Evolutionary conservation across 2,888 invertebrate species (phyloP).

Genomic region (Brachyopa scutellaris): DNA sequence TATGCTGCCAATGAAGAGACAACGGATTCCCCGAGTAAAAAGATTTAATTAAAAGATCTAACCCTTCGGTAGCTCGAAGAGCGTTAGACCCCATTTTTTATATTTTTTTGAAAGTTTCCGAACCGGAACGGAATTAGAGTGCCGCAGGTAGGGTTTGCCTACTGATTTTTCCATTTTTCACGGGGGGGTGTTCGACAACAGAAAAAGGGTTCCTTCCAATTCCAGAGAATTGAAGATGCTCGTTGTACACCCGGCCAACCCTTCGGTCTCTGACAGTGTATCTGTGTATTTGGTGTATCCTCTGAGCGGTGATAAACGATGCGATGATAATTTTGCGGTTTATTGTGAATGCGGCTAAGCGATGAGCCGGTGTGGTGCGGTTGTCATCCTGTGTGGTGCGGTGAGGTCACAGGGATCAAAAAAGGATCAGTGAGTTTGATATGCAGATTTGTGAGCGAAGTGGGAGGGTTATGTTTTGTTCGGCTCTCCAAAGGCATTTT

Average conservation of each 20-base stretch:
- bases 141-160: slow-evolving; percentile 63
- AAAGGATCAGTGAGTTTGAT: slow-evolving; percentile 72
- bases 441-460: slow-evolving; percentile 64
- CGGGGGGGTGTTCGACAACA: slow-evolving; percentile 33
- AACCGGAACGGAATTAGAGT: slow-evolving; percentile 72
- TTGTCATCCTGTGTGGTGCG: slow-evolving; percentile 49
- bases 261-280: slow-evolving; percentile 29
- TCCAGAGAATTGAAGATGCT: slow-evolving; percentile 22
- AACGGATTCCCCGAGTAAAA: slow-evolving; percentile 59
- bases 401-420: slow-evolving; percentile 71
- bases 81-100: slow-evolving; percentile 42
- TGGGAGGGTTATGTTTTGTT: slow-evolving; percentile 60
- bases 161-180: slow-evolving; percentile 25
- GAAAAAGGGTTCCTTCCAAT: slow-evolving; percentile 45
- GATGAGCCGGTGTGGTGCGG: slow-evolving; percentile 58
- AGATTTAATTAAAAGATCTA: slow-evolving; percentile 70
- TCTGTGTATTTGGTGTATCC: slow-evolving; percentile 36
- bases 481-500: slow-evolving; percentile 46
- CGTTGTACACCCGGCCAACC: slow-evolving; percentile 37
- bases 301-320: slow-evolving; percentile 68
- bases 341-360: slow-evolving; percentile 63
- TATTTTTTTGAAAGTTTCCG: slow-evolving; percentile 55
- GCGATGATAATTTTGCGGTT: slow-evolving; percentile 72
- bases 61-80: slow-evolving; percentile 59
- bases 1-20: slow-evolving; percentile 69